These are phyloP conservation scores for Mormoops blainvillei DNA, from an alignment of 2,113 vertebrate genomes.

Conservation along the genomic window DNA sequence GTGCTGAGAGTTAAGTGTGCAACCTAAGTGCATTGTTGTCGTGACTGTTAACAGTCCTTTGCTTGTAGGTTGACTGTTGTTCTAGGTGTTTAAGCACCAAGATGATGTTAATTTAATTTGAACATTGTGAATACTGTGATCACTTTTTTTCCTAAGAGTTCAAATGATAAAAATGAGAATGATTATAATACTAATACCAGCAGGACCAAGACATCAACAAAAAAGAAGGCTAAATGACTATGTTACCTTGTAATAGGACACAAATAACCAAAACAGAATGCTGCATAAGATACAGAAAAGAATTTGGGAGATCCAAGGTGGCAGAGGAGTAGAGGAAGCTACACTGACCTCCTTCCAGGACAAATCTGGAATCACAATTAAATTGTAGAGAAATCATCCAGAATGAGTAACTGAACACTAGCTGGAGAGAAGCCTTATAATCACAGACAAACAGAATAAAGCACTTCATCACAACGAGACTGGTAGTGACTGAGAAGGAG, in stretches of 20 bases:
- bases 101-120: conserved; percentile 25
- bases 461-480: too few species aligned
- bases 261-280: not conserved
- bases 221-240: not conserved
- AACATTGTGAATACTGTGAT: not conserved
- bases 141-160: not conserved
- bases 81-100: not conserved
- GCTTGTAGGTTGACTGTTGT: not conserved
- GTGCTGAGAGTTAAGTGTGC: not conserved
- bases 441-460: too few species aligned
- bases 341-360: too few species aligned
- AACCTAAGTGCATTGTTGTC: not conserved
- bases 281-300: not conserved
- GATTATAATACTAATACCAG: not conserved
- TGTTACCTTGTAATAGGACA: not conserved
- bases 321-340: too few species aligned
- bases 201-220: not conserved
- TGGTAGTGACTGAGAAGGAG: too few species aligned
- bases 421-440: too few species aligned
- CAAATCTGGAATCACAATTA: too few species aligned
- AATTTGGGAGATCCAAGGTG: not conserved
- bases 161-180: not conserved
- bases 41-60: not conserved
- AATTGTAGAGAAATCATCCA: too few species aligned
- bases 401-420: too few species aligned